Conservation (phyloP, 2,888 invertebrate genomes). For the Euplexia lucipara region DNA sequence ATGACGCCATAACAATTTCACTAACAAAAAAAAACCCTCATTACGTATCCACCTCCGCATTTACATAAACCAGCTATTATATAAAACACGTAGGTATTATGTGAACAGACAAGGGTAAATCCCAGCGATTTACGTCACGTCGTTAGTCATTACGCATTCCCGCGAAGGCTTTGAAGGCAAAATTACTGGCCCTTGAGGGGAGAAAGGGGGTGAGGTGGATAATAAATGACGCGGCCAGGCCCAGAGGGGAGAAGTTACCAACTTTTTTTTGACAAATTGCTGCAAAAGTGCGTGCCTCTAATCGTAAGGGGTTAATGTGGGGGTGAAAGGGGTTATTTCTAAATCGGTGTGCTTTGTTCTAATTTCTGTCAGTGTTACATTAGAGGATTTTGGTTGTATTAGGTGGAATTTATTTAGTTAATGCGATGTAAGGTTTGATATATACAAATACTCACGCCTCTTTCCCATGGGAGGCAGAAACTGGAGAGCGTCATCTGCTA, state of each 20-base stretch:
- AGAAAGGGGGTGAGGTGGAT: slow-evolving; percentile 71
- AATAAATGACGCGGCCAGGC: slow-evolving; percentile 83
- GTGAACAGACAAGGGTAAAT: slow-evolving; percentile 81
- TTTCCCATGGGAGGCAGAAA: not conserved
- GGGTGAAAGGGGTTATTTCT: slow-evolving; percentile 55
- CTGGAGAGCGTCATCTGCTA: too few species aligned
- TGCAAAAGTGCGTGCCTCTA: slow-evolving; percentile 84
- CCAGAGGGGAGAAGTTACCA: slow-evolving; percentile 82
- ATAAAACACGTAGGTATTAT: slow-evolving; percentile 50
- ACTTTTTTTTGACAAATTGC: slow-evolving; percentile 91
- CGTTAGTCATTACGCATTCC: slow-evolving; percentile 89
- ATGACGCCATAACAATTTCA: slow-evolving; percentile 12
- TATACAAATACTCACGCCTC: not conserved
- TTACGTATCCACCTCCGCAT: slow-evolving; percentile 19
- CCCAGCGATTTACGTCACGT: slow-evolving; percentile 85
- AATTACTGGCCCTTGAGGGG: slow-evolving; percentile 88
- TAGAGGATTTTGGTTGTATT: slow-evolving; percentile 2
- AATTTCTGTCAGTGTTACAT: slow-evolving; percentile 38
- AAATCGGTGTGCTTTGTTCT: slow-evolving; percentile 54
- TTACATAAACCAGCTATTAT: slow-evolving; percentile 47
- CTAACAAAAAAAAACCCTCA: slow-evolving; percentile 28
- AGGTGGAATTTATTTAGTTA: not conserved
- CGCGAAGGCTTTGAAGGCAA: slow-evolving; percentile 88
- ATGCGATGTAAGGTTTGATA: not conserved
- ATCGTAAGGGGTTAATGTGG: slow-evolving; percentile 60